Base-by-base conservation (phyloP, 2,888 invertebrate genomes). In the Aphodius granarius region DNA sequence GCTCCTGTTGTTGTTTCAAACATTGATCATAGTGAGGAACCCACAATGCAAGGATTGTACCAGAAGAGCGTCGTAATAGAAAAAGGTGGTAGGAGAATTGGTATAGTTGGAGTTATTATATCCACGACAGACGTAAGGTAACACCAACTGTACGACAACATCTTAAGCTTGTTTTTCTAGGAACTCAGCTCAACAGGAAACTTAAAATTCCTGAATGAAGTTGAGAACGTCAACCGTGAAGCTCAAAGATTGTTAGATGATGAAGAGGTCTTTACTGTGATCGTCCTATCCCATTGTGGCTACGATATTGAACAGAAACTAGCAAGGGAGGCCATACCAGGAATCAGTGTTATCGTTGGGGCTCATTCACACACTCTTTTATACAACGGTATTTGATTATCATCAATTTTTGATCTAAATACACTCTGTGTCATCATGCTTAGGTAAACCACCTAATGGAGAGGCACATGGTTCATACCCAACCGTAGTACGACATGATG, bases 261-360 rank as follows among this genome's bases (percentile, higher is more conserved):
- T 63, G 87, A 91, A 78, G 92, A 92, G 0, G 90, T 94, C 2
- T 91, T 94, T 80, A 94, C 95, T 73, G 94, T 96, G 79, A 91
- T 97, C 72, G 94, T 94, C 3, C 87, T 96, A n/a, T 95, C 96
- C 0, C 96, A 97, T 84, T 91, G 94, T 72, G 96, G 96, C 2
- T 89, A 94, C 70, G 90, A 91, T 2, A 90, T 91, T 17, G 94
- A 94, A 81, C 87, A 89, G 88, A 83, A 87, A 22, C 91, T 96
- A 78, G 96, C 95, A 0, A 84, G 85, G 2, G 87, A 89, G 3
- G 91, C 90, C 64, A 90, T 93, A 1, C 89, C 91, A 0, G 90
- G 92, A 43, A 90, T 97, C 73, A 94, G 95, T 84, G 89, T 96
- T 0, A 93, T 97, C 75, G 93, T 97, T 15, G 96, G 96, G 5